Evolutionary conservation across 1,140 invertebrate genomes (phyloP), one percentile per base, ranked within the genome.

Genomic region (Sarcophaga peregrina): DNA sequence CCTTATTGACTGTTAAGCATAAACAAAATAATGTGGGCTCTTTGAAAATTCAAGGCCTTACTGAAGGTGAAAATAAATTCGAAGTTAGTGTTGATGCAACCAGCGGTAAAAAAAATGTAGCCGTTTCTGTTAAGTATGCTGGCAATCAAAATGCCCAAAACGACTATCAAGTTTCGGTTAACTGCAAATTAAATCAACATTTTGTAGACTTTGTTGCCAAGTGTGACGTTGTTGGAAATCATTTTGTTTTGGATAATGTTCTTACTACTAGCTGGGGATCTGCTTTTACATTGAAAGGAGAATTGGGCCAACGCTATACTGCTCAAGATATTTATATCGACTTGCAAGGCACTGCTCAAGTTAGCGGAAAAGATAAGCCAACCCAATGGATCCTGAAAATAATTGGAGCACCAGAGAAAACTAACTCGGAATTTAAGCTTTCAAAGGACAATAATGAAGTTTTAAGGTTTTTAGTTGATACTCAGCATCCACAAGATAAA

Each of bases 151-250:
- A 85, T 46, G 82, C 84, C 87, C 11, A 87, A 84, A 58, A 84
- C 90, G 81, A 91, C 88, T 87, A 78, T 91, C 46, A 91, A 89
- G 37, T 89, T 8, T 81, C 84, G 15, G 84, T 85, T 5, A 87
- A 84, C 15, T 87, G 58, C 0, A 88, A 85, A 48, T 68, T 87
- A 4, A 90, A 90, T 25, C 86, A 88, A 68, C 84, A 89, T 37
- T 84, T 82, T 2, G 76, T 90, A 8, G 87, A 89, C 25, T 11
- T 90, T 17, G 47, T 85, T 6, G 85, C 86, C 0, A 88, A 86
- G 11, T 81, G 83, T 20, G 84, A 88, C 11, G 82, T 86, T 3
- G 86, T 85, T n/a, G 85, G 86, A 6, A 87, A 87, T 68, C 8
- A 85, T 8, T 89, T 83, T 81, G 72, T 81, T 15, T 75, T 90